Evolutionary conservation across 2,113 vertebrate genomes (phyloP).

Genomic region (Machaerirhynchus nigripectus): DNA sequence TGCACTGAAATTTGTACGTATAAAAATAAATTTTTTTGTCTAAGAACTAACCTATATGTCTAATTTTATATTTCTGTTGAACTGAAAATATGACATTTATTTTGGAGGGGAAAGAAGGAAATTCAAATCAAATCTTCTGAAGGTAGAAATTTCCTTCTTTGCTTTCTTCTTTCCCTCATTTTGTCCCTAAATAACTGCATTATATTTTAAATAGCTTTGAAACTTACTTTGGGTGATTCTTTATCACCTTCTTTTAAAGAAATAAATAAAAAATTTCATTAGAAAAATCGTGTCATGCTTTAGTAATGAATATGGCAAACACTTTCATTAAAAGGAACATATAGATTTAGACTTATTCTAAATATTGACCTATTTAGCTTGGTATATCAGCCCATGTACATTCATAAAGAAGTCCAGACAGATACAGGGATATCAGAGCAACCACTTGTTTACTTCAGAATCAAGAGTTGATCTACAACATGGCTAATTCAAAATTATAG

Average conservation of each 20-base stretch:
- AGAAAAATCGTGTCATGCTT: background rate
- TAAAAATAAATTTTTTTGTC: background rate
- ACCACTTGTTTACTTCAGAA: background rate
- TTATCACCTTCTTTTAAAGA: background rate
- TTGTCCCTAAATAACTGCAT: background rate
- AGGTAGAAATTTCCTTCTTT: background rate
- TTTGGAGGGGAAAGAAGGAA: background rate
- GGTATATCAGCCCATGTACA: background rate
- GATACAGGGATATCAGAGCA: background rate
- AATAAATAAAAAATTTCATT: background rate
- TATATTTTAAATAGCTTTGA: background rate
- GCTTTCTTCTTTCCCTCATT: background rate
- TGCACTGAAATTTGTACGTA: background rate
- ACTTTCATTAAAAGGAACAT: background rate
- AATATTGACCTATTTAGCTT: background rate
- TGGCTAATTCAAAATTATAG: background rate
- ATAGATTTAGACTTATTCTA: background rate
- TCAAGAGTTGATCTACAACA: background rate
- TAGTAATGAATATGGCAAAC: background rate
- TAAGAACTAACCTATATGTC: background rate
- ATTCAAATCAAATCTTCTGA: background rate
- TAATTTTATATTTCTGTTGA: background rate
- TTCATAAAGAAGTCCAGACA: background rate
- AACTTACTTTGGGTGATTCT: background rate
- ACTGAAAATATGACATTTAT: background rate